Evolutionary conservation across 2,113 vertebrate genomes (phyloP), one percentile per base, ranked within the genome.

Genomic region (Sturnus vulgaris): DNA sequence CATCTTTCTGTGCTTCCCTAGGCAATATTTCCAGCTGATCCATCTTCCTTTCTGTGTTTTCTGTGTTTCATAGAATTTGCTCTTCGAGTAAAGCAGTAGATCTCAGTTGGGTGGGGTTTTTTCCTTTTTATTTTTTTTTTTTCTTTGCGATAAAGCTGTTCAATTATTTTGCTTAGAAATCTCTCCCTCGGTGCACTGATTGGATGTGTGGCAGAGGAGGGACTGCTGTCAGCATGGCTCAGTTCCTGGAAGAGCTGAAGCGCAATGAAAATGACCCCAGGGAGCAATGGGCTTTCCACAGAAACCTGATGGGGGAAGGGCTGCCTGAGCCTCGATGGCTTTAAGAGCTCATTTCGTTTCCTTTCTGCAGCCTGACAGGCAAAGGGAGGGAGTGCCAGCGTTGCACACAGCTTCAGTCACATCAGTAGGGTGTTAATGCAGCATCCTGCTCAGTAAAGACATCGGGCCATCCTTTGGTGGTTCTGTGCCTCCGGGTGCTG

Each of bases 201-300:
- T 88, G 88, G 95, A 76, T 52, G 5, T 66, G 60, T 82, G 84
- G 77, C 65, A 90, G 90, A 96, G 97, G 88, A 87, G 92, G 95
- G 86, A 33, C 86, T 85, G 95, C 81, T 92, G 81, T 92, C 94
- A 93, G 91, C 87, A 44, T 31, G 72, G 82, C 92, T 76, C 80
- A 64, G 91, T 96, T 97, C 96, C 82, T 97, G 96, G 97, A 96
- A 97, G 78, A 95, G 95, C 91, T 75, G 52, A 90, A 82, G 78
- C 17, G 72, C 85, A 96, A 13, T 50, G 90, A 83, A 95, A 96
- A 95, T 96, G 94, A 93, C 92, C 95, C 91, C 89, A 68, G 93
- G 96, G 96, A 97, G 90, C 65, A 75, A 78, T 59, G 63, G 82
- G 83, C 93, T 90, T 95, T 95, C 79, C 60, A 73, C 91, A 84